phyloP scores from a whole-genome alignment of 2,113 vertebrate species.

The Petromus typicus region DNA sequence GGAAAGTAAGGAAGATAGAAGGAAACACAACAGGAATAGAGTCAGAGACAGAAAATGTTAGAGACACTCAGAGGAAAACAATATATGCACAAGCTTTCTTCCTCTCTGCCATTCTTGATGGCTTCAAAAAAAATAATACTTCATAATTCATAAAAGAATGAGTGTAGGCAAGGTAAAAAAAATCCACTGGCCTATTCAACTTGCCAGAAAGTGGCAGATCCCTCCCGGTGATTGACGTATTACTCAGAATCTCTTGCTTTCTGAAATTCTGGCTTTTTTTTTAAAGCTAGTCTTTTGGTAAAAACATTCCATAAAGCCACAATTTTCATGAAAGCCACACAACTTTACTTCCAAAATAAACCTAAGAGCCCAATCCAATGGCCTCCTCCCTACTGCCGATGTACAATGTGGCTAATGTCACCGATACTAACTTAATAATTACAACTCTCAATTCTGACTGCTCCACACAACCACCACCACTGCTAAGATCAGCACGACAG shows the following conservation, averaged over 20 bases:
- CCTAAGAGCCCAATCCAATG: background rate
- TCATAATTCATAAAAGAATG: conserved; percentile 75
- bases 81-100: background rate
- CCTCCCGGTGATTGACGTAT: conserved; percentile 53
- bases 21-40: background rate
- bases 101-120: conserved; percentile 39
- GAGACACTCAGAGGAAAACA: background rate
- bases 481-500: background rate
- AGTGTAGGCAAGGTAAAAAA: conserved; percentile 53
- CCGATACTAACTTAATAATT: conserved; percentile 4
- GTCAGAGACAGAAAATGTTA: background rate
- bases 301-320: conserved; percentile 52
- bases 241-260: conserved; percentile 71
- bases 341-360: conserved; percentile 50
- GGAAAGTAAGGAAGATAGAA: background rate
- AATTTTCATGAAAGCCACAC: background rate
- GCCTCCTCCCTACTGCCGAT: background rate
- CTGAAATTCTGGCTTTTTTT: conserved; percentile 50
- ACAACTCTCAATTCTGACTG: background rate
- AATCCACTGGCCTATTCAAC: conserved; percentile 69
- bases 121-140: conserved; percentile 59
- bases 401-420: background rate
- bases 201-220: conserved; percentile 74
- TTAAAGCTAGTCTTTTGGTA: background rate
- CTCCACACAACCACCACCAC: background rate